Base-by-base conservation (phyloP, 2,888 invertebrate genomes). In the Brenthis hecate region DNA sequence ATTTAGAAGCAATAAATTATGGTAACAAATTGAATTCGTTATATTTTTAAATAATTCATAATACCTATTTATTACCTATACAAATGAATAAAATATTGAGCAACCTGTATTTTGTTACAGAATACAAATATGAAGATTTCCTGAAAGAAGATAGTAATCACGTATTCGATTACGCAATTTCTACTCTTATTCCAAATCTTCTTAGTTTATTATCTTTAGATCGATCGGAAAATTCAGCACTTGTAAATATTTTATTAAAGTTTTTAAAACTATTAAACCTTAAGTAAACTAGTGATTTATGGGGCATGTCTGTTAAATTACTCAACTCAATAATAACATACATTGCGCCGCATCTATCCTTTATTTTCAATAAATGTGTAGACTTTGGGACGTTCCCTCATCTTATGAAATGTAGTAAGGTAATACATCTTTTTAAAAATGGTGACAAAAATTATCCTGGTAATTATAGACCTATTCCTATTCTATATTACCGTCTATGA, bases 1-100 rank as follows among this genome's bases (percentile, higher is more conserved):
- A 94, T 76, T 94, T 95, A 74, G 95, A 96, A 81, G 94, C 94
- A 43, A 90, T 95, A 56, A 93, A 94, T 74, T 88, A 94, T 75
- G 87, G 93, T 77, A 91, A 94, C 94, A 78, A 75, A 85, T 78
- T 63, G 6, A 23, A 16, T 28, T 50, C 6, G 0, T 58, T 58
- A 28, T 6, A 19, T 56, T 56, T 13, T 58, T 47, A 14, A 58
- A 58, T 43, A 48, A 13, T 53, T 36, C 16, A 63, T 56, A 57
- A 81, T 82, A 63, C 56, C 51, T 51, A 16, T 19, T 19, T 51
- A 16, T 19, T 19, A 19, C 19, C 19, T 19, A 19, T 53, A 51
- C 50, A 47, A 19, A 14, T 43, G 36, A 5, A 16, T 53, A 48
- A 32, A 28, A 51, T 14, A 19, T 65, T 36, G 51, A 68, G 47